These are phyloP conservation scores for Cryptotermes secundus DNA, from an alignment of 1,140 invertebrate genomes.

Conservation along the genomic window DNA sequence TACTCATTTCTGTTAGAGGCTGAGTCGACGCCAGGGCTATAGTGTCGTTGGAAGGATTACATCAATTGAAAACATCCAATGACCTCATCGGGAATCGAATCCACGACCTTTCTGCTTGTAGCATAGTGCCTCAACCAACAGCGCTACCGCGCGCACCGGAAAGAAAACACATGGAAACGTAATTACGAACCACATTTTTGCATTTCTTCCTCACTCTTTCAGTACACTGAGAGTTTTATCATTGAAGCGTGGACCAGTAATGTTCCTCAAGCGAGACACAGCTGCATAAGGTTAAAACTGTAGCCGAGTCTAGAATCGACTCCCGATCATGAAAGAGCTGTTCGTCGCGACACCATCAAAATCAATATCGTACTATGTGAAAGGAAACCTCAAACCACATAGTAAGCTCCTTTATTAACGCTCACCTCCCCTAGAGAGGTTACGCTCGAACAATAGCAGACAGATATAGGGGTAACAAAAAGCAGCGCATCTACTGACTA, in stretches of 20 bases:
- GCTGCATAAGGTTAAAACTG: not conserved
- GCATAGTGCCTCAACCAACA: too few relatives aligned
- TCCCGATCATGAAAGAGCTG: not conserved
- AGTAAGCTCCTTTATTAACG: not conserved
- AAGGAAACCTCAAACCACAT: not conserved
- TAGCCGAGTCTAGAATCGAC: not conserved
- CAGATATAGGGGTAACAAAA: not conserved
- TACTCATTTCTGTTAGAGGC: too few relatives aligned
- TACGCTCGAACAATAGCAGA: not conserved
- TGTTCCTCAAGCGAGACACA: not conserved
- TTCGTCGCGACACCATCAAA: not conserved
- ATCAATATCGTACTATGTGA: not conserved
- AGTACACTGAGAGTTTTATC: not conserved
- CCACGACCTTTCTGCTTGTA: too few relatives aligned
- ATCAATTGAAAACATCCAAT: too few relatives aligned
- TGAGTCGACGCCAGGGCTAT: too few relatives aligned
- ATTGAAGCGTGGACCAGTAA: not conserved
- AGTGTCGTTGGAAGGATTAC: too few relatives aligned
- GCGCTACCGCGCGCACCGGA: too few relatives aligned
- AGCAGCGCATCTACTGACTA: not conserved
- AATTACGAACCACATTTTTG: not conserved
- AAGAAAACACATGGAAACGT: too few relatives aligned
- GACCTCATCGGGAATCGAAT: too few relatives aligned
- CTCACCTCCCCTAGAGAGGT: not conserved
- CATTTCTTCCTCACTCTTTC: not conserved